Percentiles rank a stretch among this genome's conserved stretches.
Evolutionary conservation across 2,888 invertebrate genomes (phyloP).

Genomic region (Listrodromus nycthemerus): DNA sequence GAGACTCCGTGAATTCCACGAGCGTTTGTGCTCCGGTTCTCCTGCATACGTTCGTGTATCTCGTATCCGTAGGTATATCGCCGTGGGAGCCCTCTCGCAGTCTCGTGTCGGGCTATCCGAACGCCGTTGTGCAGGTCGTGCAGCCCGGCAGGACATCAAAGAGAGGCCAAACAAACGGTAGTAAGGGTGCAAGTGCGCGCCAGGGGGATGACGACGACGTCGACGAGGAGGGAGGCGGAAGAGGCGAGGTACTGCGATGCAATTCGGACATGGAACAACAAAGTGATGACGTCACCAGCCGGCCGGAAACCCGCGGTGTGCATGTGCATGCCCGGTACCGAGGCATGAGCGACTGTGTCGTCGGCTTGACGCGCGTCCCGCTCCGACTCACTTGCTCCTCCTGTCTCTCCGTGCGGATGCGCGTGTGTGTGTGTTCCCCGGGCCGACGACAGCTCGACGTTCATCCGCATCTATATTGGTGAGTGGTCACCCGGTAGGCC

Average conservation of each 20-base stretch:
- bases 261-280: constrained; percentile 82
- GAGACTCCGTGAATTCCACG: constrained; percentile 41
- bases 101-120: constrained; percentile 58
- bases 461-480: constrained; percentile 33
- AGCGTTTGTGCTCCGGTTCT: constrained; percentile 11
- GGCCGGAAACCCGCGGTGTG: constrained; percentile 54
- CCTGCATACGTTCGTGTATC: constrained; percentile 29
- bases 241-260: constrained; percentile 73
- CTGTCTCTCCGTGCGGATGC: constrained; percentile 11
- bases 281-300: constrained; percentile 80
- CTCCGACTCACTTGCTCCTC: constrained; percentile 41
- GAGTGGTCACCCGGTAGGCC: constrained; percentile 53
- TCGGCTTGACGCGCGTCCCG: constrained; percentile 73
- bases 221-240: constrained; percentile 65
- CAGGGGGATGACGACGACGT: constrained; percentile 59
- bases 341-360: constrained; percentile 33
- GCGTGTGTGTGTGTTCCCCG: constrained; percentile 7
- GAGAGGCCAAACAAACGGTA: constrained; percentile 81
- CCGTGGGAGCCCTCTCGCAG: constrained; percentile 44
- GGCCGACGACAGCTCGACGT: constrained; percentile 19
- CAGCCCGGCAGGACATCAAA: constrained; percentile 80
- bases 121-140: constrained; percentile 78
- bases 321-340: constrained; percentile 43
- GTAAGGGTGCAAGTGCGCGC: constrained; percentile 59
- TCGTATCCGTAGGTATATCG: constrained; percentile 25